Evolutionary conservation across 92 coral and sea anemone genomes (phyloP), one percentile per base, ranked within the genome.

Genomic region (Parazoanthus darwini): DNA sequence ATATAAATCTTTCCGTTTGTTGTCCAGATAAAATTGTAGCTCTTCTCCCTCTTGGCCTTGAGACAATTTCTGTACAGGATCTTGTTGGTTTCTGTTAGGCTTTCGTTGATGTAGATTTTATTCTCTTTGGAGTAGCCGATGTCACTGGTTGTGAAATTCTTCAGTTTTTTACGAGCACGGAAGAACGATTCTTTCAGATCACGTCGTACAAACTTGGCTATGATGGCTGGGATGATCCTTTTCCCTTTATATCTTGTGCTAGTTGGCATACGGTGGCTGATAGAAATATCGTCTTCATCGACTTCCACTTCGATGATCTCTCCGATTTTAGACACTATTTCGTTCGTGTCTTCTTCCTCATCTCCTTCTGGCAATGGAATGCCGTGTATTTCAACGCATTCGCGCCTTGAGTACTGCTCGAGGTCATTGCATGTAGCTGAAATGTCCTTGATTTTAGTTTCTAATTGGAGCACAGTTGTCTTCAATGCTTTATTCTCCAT

Each of bases 351-450:
- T 63, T 77, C 89, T 54, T 86, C 82, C 20, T 36, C 72, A 74
- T 58, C 75, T 54, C 59, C 50, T 22, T 50, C 68, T 43, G 82
- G 82, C 42, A 76, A 44, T 22, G 85, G 89, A 37, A 78, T 78
- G 20, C 89, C 85, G 42, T 77, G 86, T 43, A 88, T 71, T 67
- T 80, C 86, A 26, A 78, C 22, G 26, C 86, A 67, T 79, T 88
- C 81, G 46, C 90, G 74, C 59, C 90, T 79, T 63, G 86, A 51
- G 33, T 88, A 88, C 85, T 88, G 90, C 39, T 80, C 86, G 29
- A 88, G 74, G 65, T 88, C 90, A 70, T 88, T 88, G 82, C 82
- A 78, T 78, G 33, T 29, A 29, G 33, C 33, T 77, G 23, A 29
- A 23, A 77, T 33, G 38, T 77, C n/a, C 26, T 18, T 77, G 8